Evolutionary conservation across 2,888 invertebrate species (phyloP).

Genomic region (Clusia tigrina): DNA sequence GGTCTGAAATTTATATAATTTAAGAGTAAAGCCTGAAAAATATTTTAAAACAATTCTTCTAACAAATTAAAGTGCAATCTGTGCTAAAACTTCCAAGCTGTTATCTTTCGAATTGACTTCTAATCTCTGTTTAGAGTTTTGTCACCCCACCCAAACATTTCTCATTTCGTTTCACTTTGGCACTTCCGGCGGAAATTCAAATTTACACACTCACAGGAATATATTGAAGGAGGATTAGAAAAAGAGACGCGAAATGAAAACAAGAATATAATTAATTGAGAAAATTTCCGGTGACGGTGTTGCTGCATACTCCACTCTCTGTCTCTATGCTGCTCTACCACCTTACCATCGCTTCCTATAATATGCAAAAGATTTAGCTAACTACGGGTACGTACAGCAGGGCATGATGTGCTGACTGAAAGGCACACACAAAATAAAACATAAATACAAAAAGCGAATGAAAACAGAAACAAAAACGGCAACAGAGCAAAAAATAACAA

Average conservation of each 20-base stretch:
- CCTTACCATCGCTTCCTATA: background rate
- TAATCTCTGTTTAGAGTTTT: too few relatives aligned
- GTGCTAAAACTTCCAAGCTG: too few relatives aligned
- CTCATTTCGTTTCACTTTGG: constrained; percentile 46
- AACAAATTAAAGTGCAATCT: too few relatives aligned
- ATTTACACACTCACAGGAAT: constrained; percentile 28
- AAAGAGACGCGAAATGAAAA: constrained; percentile 26
- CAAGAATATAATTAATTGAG: constrained; percentile 39
- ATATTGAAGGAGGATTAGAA: background rate
- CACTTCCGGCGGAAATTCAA: constrained; percentile 46
- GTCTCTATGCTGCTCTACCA: background rate
- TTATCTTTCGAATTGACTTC: too few relatives aligned
- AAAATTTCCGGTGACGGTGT: constrained; percentile 33
- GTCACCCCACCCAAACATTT: too few relatives aligned
- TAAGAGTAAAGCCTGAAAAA: too few relatives aligned
- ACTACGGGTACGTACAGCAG: background rate
- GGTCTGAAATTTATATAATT: too few relatives aligned
- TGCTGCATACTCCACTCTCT: background rate
- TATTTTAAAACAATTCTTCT: too few relatives aligned
- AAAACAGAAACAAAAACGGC: background rate
- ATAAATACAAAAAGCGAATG: background rate
- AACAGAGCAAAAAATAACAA: background rate
- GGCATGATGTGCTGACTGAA: background rate
- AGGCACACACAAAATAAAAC: background rate
- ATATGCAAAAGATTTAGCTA: background rate